These are phyloP conservation scores for Gobionotothen gibberifrons DNA, from an alignment of 2,797 vertebrate genomes.

Conservation along the genomic window DNA sequence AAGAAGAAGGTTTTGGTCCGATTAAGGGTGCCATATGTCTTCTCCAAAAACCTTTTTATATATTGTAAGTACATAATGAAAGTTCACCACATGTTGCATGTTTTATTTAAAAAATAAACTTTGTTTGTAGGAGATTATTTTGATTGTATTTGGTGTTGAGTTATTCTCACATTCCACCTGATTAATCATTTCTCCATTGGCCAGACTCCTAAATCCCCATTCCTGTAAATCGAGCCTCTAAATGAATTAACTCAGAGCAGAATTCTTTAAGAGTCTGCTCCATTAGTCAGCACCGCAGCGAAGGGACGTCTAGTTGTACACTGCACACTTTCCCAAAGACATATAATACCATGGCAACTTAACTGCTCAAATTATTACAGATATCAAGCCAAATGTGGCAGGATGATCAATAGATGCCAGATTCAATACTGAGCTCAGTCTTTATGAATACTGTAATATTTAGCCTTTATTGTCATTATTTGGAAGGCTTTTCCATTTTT, in stretches of 20 bases:
- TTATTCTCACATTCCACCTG: constrained; percentile 14
- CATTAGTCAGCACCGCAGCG: constrained; percentile 36
- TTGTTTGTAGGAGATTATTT: neutral
- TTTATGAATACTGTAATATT: neutral
- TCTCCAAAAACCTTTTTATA: too few relatives aligned
- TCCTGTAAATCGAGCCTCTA: constrained; percentile 28
- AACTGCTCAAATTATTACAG: neutral
- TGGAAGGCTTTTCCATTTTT: neutral
- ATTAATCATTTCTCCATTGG: constrained; percentile 44
- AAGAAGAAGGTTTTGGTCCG: too few relatives aligned
- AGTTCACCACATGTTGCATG: too few relatives aligned
- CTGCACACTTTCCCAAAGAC: neutral
- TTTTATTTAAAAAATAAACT: too few relatives aligned
- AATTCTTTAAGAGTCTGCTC: constrained; percentile 21
- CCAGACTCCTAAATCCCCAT: constrained; percentile 36
- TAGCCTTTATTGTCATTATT: neutral
- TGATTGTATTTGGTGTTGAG: neutral
- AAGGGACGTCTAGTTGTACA: neutral
- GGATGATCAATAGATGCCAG: neutral
- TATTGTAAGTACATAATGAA: too few relatives aligned
- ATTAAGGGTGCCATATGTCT: too few relatives aligned
- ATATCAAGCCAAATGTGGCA: constrained; percentile 1
- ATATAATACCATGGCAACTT: neutral
- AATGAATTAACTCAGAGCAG: constrained; percentile 44
- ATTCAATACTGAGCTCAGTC: neutral